A percentile compares a stretch with the other conserved stretches of the same genome.
phyloP scores from a whole-genome alignment of 2,797 vertebrate species.

The Anguilla pacifica region DNA sequence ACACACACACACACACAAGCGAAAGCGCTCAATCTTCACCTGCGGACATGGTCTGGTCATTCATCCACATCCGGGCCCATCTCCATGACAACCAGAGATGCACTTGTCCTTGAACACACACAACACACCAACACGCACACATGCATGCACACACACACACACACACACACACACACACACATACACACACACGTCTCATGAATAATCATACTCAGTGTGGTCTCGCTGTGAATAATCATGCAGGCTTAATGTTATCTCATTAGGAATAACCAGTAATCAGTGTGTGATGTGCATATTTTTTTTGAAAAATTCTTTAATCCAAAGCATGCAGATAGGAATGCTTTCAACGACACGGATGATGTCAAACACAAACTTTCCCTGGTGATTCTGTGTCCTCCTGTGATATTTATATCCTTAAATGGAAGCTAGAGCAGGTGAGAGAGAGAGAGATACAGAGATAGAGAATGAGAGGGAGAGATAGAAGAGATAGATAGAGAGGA shows the following conservation, averaged over 20 bases:
- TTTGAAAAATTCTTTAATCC: no score
- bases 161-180: slow-evolving; percentile 28
- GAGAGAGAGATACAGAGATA: slow-evolving; percentile 50
- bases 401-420: slow-evolving; percentile 27
- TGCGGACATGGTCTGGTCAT: background rate
- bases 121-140: background rate
- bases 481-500: slow-evolving; percentile 45
- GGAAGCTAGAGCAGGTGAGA: slow-evolving; percentile 64
- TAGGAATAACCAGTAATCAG: no score
- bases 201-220: no score
- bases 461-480: slow-evolving; percentile 54
- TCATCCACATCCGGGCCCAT: slow-evolving; percentile 6
- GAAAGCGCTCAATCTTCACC: background rate
- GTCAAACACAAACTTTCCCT: slow-evolving; percentile 49
- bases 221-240: no score
- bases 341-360: no score
- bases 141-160: background rate
- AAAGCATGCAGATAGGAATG: no score
- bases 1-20: slow-evolving; percentile 6
- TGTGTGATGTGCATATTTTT: no score
- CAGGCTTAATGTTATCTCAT: no score
- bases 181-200: slow-evolving; percentile 12
- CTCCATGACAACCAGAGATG: slow-evolving; percentile 17
- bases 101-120: slow-evolving; percentile 17
- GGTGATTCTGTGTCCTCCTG: slow-evolving; percentile 72